These are phyloP conservation scores for Chrysochloris asiatica DNA, from an alignment of 2,113 vertebrate genomes.

Conservation along the genomic window DNA sequence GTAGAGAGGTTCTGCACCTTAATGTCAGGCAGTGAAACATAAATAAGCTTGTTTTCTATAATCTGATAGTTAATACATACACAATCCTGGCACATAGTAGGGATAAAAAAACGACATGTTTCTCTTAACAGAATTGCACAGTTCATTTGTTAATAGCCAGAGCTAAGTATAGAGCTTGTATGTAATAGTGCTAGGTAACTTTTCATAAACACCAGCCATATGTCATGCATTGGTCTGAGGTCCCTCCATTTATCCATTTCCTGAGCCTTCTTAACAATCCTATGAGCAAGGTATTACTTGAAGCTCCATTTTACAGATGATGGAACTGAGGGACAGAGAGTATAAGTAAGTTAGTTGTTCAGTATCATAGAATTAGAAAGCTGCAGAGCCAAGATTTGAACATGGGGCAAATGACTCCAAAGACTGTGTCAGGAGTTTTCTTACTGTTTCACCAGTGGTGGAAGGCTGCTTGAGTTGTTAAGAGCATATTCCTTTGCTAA, in stretches of 20 bases:
- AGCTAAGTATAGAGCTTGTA: too few species aligned
- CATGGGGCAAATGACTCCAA: background rate
- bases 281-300: background rate
- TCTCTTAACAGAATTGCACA: background rate
- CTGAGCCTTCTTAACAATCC: background rate
- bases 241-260: background rate
- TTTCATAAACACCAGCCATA: background rate
- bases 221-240: background rate
- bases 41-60: background rate
- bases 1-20: background rate
- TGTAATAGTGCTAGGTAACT: background rate
- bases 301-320: background rate
- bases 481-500: background rate
- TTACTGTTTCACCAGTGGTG: background rate
- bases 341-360: background rate
- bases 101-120: background rate
- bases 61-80: background rate
- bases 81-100: background rate
- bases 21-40: background rate
- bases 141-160: background rate
- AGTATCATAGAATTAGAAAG: background rate
- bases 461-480: background rate
- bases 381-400: slow-evolving; percentile 14
- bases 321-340: background rate
- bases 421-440: background rate